Conservation (phyloP, 2,797 vertebrate species). For the Gadopsis marmoratus region DNA sequence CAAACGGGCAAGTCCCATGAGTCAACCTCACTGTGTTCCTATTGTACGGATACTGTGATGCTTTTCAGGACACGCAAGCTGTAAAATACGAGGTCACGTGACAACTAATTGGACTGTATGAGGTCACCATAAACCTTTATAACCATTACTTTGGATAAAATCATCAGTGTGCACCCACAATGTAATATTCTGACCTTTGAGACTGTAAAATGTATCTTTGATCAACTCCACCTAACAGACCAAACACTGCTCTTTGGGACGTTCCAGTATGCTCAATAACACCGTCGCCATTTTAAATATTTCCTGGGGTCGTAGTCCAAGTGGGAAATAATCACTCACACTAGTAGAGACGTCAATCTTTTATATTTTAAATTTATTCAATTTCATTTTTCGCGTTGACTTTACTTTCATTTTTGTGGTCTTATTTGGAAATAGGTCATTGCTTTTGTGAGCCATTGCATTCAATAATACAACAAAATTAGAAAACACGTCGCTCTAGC, state of each 20-base stretch:
- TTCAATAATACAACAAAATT: not conserved
- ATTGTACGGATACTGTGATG: constrained; percentile 13
- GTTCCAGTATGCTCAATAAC: not conserved
- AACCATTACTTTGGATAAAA: constrained; percentile 8
- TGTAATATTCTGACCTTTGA: constrained; percentile 28
- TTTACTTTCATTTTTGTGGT: not conserved
- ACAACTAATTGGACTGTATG: not conserved
- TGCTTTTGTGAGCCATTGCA: not conserved
- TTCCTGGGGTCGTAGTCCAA: not conserved
- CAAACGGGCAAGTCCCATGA: constrained; percentile 49
- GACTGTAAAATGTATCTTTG: too few relatives aligned
- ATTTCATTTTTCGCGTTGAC: not conserved
- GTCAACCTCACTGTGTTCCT: constrained; percentile 55
- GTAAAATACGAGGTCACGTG: constrained; percentile 1
- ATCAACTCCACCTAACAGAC: not conserved
- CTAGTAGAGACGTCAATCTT: not conserved
- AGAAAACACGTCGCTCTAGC: not conserved
- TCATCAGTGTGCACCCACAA: not conserved
- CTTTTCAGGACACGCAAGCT: constrained; percentile 18
- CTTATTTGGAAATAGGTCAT: too few relatives aligned
- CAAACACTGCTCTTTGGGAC: not conserved
- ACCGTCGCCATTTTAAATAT: not conserved
- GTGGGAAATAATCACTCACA: not conserved
- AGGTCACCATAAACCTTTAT: constrained; percentile 10
- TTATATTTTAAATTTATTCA: not conserved